Evolutionary conservation across 2,797 vertebrate species (phyloP).

Genomic region (Gallinago solitaria): DNA sequence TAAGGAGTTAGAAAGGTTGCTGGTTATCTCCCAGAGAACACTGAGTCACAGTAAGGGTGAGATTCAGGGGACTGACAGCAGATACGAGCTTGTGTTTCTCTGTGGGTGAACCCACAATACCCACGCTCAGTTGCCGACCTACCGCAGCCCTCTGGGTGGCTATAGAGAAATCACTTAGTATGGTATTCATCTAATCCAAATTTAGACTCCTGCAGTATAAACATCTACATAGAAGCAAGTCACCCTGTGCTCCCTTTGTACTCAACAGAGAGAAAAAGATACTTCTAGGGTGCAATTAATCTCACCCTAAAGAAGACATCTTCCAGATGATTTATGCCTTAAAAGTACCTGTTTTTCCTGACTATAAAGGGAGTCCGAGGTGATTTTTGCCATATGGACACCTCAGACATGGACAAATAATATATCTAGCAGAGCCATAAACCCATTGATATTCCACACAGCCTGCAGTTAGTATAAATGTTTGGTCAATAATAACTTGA

Average conservation of each 20-base stretch:
- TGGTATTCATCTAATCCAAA: slow-evolving; percentile 65
- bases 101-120: neutral
- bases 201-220: slow-evolving; percentile 58
- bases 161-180: slow-evolving; percentile 43
- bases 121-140: neutral
- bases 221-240: slow-evolving; percentile 54
- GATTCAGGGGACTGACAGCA: neutral
- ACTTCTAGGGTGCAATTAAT: slow-evolving; percentile 53
- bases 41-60: neutral
- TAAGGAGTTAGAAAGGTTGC: neutral
- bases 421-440: slow-evolving; percentile 48
- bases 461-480: slow-evolving; percentile 64
- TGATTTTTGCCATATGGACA: slow-evolving; percentile 69
- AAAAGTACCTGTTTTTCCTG: slow-evolving; percentile 52
- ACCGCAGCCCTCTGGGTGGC: slow-evolving; percentile 31
- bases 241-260: slow-evolving; percentile 46
- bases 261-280: slow-evolving; percentile 64
- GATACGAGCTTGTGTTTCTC: neutral
- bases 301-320: slow-evolving; percentile 46
- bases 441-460: slow-evolving; percentile 62
- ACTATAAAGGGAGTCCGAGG: slow-evolving; percentile 47
- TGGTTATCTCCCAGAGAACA: neutral
- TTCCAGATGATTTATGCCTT: slow-evolving; percentile 48
- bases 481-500: slow-evolving; percentile 68
- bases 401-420: slow-evolving; percentile 52